Percentiles rank a stretch among this genome's conserved stretches.
These are phyloP conservation scores for Chrysoperla carnea DNA, from an alignment of 1,140 invertebrate species.

Conservation along the genomic window DNA sequence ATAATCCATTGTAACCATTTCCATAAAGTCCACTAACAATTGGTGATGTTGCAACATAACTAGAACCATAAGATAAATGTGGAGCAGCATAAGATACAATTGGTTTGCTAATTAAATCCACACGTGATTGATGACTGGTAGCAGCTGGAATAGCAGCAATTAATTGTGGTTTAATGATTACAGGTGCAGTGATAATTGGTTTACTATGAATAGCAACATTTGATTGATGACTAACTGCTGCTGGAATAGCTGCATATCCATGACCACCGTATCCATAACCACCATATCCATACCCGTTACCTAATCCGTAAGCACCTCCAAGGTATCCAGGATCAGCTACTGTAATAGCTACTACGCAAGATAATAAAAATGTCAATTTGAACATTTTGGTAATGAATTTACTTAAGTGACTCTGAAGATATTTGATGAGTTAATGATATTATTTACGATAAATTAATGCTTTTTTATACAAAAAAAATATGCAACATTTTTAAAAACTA, in stretches of 20 bases:
- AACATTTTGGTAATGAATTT: neutral
- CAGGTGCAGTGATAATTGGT: neutral
- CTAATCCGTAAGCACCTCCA: neutral
- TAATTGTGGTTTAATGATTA: neutral
- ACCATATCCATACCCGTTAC: neutral
- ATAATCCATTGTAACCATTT: no score
- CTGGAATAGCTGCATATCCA: neutral
- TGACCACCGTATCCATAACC: neutral
- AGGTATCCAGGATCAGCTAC: neutral
- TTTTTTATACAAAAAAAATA: no score
- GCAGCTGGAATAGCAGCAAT: neutral
- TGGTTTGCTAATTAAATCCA: no score
- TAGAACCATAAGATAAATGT: no score
- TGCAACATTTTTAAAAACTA: no score
- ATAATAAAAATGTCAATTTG: neutral
- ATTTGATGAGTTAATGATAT: no score
- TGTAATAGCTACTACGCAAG: neutral
- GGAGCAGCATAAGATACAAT: neutral
- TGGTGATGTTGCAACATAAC: no score
- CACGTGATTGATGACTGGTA: neutral
- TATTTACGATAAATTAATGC: no score
- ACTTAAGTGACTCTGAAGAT: neutral
- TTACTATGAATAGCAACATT: neutral
- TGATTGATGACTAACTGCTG: neutral
- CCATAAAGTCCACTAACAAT: no score